phyloP scores from a whole-genome alignment of 1,140 invertebrate genomes.

The Anthonomus grandis region DNA sequence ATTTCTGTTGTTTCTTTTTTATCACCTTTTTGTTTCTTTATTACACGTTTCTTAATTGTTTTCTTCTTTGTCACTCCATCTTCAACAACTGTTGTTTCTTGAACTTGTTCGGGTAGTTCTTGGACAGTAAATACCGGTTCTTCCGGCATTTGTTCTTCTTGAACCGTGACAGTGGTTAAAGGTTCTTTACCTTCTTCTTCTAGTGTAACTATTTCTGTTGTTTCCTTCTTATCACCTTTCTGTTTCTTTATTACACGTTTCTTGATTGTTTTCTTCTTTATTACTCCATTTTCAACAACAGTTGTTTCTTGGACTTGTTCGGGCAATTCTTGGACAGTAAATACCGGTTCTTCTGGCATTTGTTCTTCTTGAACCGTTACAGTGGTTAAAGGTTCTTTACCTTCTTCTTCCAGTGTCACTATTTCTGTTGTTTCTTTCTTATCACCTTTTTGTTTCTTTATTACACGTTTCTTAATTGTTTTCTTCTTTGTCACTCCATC shows the following conservation, averaged over 20 bases:
- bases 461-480: slow-evolving; percentile 32
- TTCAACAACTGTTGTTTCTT: slow-evolving; percentile 24
- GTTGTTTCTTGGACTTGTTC: slow-evolving; percentile 31
- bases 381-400: slow-evolving; percentile 44
- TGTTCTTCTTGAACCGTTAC: slow-evolving; percentile 35
- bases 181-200: slow-evolving; percentile 47
- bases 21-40: slow-evolving; percentile 40
- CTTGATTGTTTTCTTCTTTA: slow-evolving; percentile 47
- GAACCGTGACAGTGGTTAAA: slow-evolving; percentile 46
- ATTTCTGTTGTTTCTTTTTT: slow-evolving; percentile 45
- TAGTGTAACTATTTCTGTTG: slow-evolving; percentile 40
- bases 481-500: slow-evolving; percentile 39
- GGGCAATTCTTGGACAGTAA: slow-evolving; percentile 23
- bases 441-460: slow-evolving; percentile 11
- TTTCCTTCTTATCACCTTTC: slow-evolving; percentile 30
- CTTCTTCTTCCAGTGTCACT: slow-evolving; percentile 46
- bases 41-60: slow-evolving; percentile 23
- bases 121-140: slow-evolving; percentile 32
- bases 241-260: slow-evolving; percentile 43
- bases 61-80: slow-evolving; percentile 25
- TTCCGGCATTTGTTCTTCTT: slow-evolving; percentile 31
- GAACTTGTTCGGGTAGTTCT: slow-evolving; percentile 42
- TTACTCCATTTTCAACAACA: slow-evolving; percentile 29
- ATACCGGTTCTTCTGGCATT: slow-evolving; percentile 30
- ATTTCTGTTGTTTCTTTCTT: slow-evolving; percentile 41